phyloP scores from a whole-genome alignment of 2,888 invertebrate genomes.

The Erynnis tages region DNA sequence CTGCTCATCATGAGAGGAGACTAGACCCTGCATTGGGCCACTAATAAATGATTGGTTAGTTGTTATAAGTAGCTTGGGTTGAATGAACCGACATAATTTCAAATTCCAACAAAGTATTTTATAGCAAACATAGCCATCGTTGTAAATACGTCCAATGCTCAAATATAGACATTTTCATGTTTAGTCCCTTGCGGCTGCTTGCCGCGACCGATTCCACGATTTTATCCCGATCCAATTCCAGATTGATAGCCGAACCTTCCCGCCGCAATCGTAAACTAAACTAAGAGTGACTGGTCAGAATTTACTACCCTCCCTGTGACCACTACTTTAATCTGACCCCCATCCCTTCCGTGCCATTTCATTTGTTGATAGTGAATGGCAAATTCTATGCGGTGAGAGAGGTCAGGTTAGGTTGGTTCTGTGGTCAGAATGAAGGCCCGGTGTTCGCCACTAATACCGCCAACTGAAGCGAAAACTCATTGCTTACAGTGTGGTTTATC shows the following conservation, averaged over 20 bases:
- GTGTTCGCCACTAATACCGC: slow-evolving; percentile 10
- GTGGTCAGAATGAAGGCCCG: background rate
- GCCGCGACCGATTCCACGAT: background rate
- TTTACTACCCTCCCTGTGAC: slow-evolving; percentile 42
- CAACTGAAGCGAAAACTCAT: slow-evolving; percentile 3
- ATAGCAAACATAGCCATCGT: too few species aligned
- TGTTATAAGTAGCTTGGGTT: too few species aligned
- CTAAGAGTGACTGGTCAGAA: slow-evolving; percentile 42
- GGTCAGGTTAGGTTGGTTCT: slow-evolving; percentile 9
- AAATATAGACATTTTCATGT: background rate
- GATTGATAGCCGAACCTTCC: slow-evolving; percentile 20
- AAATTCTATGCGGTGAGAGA: slow-evolving; percentile 8
- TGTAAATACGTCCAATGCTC: too few species aligned
- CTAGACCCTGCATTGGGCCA: too few species aligned
- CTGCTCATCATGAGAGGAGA: too few species aligned
- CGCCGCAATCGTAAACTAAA: slow-evolving; percentile 47
- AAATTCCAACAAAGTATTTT: too few species aligned
- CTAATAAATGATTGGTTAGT: too few species aligned
- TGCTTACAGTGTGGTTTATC: background rate
- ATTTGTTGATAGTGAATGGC: background rate
- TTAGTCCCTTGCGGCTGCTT: background rate
- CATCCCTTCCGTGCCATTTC: slow-evolving; percentile 1
- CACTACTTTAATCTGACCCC: slow-evolving; percentile 29
- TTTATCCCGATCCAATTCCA: slow-evolving; percentile 1
- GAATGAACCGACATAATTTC: too few species aligned